These are phyloP conservation scores for Luperina nickerlii DNA, from an alignment of 2,888 invertebrate genomes.

Conservation along the genomic window DNA sequence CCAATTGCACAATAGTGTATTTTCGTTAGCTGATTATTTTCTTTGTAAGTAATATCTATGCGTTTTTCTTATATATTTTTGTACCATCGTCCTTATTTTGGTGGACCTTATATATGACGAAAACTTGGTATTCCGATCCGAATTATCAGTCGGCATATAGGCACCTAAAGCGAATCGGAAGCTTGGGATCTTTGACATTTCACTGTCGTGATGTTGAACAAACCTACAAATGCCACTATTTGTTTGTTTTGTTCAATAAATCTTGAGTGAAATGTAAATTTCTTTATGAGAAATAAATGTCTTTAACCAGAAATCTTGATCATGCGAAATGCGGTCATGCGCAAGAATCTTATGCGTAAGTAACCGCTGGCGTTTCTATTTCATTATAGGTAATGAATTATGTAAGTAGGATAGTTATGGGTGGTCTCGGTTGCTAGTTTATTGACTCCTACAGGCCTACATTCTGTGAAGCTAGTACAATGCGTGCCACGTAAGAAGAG, in stretches of 20 bases:
- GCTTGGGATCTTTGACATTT: conserved; percentile 58
- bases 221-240: conserved; percentile 46
- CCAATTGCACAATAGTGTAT: too few relatives aligned
- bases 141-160: not conserved
- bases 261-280: too few relatives aligned
- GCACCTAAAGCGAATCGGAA: not conserved
- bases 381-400: conserved; percentile 19
- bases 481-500: too few relatives aligned
- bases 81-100: too few relatives aligned
- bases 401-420: conserved; percentile 29
- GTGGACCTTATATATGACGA: not conserved
- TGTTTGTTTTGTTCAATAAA: conserved; percentile 47
- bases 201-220: conserved; percentile 47
- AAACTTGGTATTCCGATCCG: not conserved
- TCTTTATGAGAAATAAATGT: too few relatives aligned
- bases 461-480: conserved; percentile 7
- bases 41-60: too few relatives aligned
- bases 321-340: conserved; percentile 24
- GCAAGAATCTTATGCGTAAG: conserved; percentile 43
- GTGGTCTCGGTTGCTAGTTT: conserved; percentile 24
- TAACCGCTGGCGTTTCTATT: conserved; percentile 21
- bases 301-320: too few relatives aligned
- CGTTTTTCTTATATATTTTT: too few relatives aligned
- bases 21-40: too few relatives aligned
- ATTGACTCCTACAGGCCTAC: not conserved